A percentile compares a stretch with the other conserved stretches of the same genome.
These are phyloP conservation scores for Cataglyphis rosenhaueri DNA, from an alignment of 2,888 invertebrate genomes.

Conservation along the genomic window DNA sequence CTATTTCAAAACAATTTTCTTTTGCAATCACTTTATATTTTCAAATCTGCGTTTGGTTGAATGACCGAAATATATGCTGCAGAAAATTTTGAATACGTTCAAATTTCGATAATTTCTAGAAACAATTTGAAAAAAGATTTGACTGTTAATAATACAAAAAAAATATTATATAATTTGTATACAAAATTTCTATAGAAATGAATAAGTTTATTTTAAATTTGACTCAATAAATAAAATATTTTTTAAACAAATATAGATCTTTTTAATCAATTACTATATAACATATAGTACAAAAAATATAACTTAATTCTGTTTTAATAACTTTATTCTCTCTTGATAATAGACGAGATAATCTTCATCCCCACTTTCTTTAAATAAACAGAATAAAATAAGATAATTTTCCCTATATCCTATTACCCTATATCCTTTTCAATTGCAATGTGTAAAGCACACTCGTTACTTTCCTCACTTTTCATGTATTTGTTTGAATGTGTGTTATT, in stretches of 20 bases:
- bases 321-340: neutral
- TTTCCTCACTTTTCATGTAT: neutral
- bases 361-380: neutral
- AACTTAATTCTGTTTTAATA: neutral
- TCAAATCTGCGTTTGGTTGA: neutral
- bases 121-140: neutral
- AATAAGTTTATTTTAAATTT: neutral
- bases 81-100: neutral
- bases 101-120: neutral
- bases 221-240: neutral
- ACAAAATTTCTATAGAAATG: neutral
- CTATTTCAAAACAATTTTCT: slow-evolving; percentile 30
- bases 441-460: neutral
- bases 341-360: neutral
- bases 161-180: neutral
- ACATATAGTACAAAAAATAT: neutral
- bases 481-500: too few species aligned
- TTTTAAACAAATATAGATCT: neutral
- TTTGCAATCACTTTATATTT: slow-evolving; percentile 26
- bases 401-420: neutral
- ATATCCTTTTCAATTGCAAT: neutral
- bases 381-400: neutral
- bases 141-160: neutral
- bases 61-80: slow-evolving; percentile 6
- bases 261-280: slow-evolving; percentile 7